phyloP scores from a whole-genome alignment of 1,140 invertebrate genomes.

The Pinna nobilis region DNA sequence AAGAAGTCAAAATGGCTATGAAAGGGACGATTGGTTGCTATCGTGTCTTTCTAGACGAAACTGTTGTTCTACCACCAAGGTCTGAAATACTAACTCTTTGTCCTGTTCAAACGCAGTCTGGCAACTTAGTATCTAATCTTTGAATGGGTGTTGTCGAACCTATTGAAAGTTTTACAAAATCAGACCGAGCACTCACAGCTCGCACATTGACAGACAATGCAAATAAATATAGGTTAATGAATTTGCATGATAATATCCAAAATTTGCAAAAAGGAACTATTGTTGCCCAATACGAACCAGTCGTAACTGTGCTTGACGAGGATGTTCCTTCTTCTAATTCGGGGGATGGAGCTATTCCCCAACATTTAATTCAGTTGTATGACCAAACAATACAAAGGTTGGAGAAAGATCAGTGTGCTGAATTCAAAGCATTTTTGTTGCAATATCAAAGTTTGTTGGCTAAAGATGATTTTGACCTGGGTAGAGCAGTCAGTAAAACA shows the following conservation, averaged over 20 bases:
- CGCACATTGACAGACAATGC: not conserved
- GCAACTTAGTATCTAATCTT: too few relatives aligned
- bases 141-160: too few relatives aligned
- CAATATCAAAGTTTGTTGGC: slow-evolving; percentile 36
- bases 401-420: not conserved
- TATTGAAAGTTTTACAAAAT: too few relatives aligned
- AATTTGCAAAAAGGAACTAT: slow-evolving; percentile 14
- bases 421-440: slow-evolving; percentile 1
- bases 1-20: not conserved
- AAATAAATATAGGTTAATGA: not conserved
- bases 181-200: slow-evolving; percentile 1
- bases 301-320: not conserved
- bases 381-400: not conserved
- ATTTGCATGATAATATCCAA: not conserved
- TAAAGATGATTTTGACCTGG: slow-evolving; percentile 33
- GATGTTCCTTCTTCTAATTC: not conserved
- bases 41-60: not conserved
- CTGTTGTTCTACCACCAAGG: slow-evolving; percentile 3
- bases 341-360: not conserved
- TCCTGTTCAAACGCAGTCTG: slow-evolving; percentile 2
- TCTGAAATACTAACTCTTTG: slow-evolving; percentile 5
- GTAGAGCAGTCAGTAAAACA: slow-evolving; percentile 35
- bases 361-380: slow-evolving; percentile 17
- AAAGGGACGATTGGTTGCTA: slow-evolving; percentile 28
- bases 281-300: not conserved